These are phyloP conservation scores for Apostichopus japonicus DNA, from an alignment of 35 echinoderm and acorn worm genomes.

Conservation along the genomic window DNA sequence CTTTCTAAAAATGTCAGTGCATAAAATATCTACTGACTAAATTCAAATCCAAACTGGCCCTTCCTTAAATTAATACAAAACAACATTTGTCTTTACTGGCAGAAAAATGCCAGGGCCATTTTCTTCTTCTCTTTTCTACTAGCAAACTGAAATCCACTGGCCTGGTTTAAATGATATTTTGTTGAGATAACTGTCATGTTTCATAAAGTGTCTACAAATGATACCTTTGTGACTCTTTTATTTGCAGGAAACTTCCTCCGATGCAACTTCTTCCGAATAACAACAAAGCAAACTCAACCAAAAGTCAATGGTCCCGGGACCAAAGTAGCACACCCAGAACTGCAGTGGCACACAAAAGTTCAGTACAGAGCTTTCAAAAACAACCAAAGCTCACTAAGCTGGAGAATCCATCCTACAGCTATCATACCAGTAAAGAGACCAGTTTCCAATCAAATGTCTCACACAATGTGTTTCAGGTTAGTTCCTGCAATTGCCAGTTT, in stretches of 20 bases:
- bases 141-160: too few relatives aligned
- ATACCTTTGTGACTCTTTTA: neutral
- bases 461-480: neutral
- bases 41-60: too few relatives aligned
- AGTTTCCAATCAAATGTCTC: neutral
- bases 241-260: neutral
- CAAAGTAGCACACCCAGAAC: neutral
- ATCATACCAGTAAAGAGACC: neutral
- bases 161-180: too few relatives aligned
- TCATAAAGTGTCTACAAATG: too few relatives aligned
- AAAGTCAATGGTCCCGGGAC: neutral
- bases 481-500: neutral
- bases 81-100: too few relatives aligned
- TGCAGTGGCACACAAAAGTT: neutral
- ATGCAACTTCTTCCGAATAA: neutral
- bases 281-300: neutral
- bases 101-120: too few relatives aligned
- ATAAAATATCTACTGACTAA: too few relatives aligned
- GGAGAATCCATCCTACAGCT: neutral
- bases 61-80: too few relatives aligned
- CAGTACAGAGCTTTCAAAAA: neutral
- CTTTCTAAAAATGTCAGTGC: too few relatives aligned
- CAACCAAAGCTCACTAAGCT: neutral
- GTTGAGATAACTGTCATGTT: too few relatives aligned
- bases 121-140: too few relatives aligned